Conservation (phyloP, 2,113 vertebrate genomes). For the Burhinus oedicnemus region DNA sequence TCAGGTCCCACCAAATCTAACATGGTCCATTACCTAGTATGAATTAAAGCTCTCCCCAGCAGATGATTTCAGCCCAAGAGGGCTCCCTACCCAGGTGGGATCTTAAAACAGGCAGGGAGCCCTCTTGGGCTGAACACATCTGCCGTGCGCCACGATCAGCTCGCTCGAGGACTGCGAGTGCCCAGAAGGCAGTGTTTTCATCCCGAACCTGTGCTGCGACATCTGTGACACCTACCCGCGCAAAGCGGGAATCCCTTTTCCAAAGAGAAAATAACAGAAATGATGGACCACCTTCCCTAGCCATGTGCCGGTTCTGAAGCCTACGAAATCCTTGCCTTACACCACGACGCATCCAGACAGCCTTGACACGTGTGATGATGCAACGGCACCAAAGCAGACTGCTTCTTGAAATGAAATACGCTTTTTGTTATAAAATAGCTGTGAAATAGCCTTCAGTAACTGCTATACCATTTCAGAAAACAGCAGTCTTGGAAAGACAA, state of each 20-base stretch:
- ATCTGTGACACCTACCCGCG: accelerated
- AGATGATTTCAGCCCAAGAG: background rate
- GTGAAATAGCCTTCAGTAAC: background rate
- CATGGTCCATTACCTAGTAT: accelerated
- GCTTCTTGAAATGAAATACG: background rate
- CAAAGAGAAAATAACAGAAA: background rate
- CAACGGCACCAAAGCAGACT: background rate
- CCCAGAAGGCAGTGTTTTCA: no score
- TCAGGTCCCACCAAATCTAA: background rate
- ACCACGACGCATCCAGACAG: accelerated
- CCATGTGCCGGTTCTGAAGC: background rate
- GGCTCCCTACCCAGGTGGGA: background rate
- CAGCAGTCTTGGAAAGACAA: background rate
- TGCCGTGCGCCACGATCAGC: background rate
- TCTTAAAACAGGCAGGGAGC: background rate
- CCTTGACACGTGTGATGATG: accelerated
- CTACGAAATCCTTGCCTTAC: background rate
- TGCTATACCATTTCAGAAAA: background rate
- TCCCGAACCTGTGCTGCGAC: accelerated
- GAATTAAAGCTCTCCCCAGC: background rate
- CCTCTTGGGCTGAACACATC: background rate
- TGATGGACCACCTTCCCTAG: background rate
- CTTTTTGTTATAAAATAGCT: background rate
- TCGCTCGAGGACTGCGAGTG: accelerated
- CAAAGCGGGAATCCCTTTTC: background rate